Evolutionary conservation across 2,113 vertebrate genomes (phyloP).

Genomic region (Cinclus mexicanus): DNA sequence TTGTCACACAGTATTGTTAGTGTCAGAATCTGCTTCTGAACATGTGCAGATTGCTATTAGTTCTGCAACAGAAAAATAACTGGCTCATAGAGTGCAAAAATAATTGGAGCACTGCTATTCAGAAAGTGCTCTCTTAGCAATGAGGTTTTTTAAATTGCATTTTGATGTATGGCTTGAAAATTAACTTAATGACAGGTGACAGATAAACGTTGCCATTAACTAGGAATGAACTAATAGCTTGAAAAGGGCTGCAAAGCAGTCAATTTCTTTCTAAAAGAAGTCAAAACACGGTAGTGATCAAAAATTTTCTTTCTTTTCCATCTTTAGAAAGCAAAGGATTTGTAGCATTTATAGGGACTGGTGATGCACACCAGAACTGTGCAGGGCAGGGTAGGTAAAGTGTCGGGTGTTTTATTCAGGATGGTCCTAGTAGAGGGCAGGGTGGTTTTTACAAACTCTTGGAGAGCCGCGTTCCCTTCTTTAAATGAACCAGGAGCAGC

Average conservation of each 20-base stretch:
- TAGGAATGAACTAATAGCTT: background rate
- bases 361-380: background rate
- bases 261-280: background rate
- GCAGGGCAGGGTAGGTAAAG: background rate
- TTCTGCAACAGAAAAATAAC: background rate
- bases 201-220: background rate
- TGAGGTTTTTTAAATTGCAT: background rate
- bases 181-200: background rate
- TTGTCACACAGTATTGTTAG: background rate
- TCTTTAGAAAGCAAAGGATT: background rate
- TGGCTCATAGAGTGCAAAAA: background rate
- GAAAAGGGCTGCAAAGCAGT: background rate
- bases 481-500: background rate
- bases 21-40: background rate
- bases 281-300: background rate
- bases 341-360: background rate
- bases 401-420: fast-evolving
- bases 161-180: background rate
- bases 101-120: background rate
- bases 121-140: background rate
- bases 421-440: too few relatives aligned
- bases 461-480: background rate
- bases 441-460: background rate
- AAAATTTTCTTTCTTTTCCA: background rate
- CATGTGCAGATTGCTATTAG: background rate